phyloP scores from a whole-genome alignment of 2,888 invertebrate species.

The Oasisia sp. region DNA sequence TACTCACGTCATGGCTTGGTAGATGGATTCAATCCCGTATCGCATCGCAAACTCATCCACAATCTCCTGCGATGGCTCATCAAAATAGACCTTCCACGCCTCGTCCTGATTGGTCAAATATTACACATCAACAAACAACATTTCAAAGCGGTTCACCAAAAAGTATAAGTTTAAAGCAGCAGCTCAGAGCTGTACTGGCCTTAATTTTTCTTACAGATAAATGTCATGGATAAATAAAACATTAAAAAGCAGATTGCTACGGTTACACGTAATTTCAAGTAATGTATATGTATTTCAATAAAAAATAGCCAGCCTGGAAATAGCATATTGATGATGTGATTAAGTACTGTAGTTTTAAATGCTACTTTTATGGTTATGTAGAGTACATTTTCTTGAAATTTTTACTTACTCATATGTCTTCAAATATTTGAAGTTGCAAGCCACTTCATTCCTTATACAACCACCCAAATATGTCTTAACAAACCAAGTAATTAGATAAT shows the following conservation, averaged over 20 bases:
- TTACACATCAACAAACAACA: not conserved
- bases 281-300: too few species aligned
- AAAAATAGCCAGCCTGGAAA: not conserved
- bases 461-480: too few species aligned
- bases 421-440: too few species aligned
- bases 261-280: too few species aligned
- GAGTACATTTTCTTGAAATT: too few species aligned
- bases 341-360: not conserved
- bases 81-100: slow-evolving; percentile 99
- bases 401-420: too few species aligned
- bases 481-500: too few species aligned
- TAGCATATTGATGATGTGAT: not conserved
- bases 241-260: too few species aligned
- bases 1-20: slow-evolving; percentile 97
- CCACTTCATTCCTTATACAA: too few species aligned
- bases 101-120: slow-evolving; percentile 76
- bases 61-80: slow-evolving; percentile 96
- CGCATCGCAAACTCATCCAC: slow-evolving; percentile 99
- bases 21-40: slow-evolving; percentile 98
- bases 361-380: not conserved
- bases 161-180: not conserved
- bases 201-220: too few species aligned
- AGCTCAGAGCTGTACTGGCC: too few species aligned
- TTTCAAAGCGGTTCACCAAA: not conserved
- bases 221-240: too few species aligned